Evolutionary conservation across 2,113 vertebrate genomes (phyloP).

Genomic region (Phalacrocorax aristotelis): DNA sequence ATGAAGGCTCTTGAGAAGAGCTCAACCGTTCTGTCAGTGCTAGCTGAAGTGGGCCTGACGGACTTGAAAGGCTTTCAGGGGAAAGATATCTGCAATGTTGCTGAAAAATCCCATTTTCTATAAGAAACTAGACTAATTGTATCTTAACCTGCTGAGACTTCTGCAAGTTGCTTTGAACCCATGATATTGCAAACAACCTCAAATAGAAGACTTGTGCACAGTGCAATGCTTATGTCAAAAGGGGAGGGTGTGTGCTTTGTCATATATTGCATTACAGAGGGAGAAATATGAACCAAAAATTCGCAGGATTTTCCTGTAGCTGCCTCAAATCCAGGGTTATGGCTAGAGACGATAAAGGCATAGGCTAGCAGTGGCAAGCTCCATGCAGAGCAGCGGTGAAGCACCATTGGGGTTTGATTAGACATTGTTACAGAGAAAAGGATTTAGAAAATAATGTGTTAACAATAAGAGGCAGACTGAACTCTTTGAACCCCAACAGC

Average conservation of each 20-base stretch:
- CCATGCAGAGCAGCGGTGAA: neutral
- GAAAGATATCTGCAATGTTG: neutral
- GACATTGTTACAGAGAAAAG: neutral
- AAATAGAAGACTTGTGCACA: neutral
- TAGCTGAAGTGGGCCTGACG: neutral
- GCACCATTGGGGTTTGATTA: neutral
- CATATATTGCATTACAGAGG: neutral
- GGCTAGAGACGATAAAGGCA: neutral
- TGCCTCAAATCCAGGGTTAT: neutral
- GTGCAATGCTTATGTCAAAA: neutral
- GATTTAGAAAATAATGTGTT: neutral
- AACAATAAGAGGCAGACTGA: neutral
- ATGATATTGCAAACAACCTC: neutral
- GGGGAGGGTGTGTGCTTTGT: neutral
- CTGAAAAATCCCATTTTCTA: neutral
- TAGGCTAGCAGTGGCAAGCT: neutral
- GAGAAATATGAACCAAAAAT: neutral
- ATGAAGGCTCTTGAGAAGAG: neutral
- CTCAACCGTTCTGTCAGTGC: rapidly evolving
- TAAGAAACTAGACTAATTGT: neutral
- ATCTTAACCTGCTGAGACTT: neutral
- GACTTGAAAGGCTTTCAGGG: neutral
- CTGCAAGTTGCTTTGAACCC: neutral
- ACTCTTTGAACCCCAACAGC: neutral
- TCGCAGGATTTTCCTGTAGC: neutral